These are phyloP conservation scores for Eurois occulta DNA, from an alignment of 2,888 invertebrate genomes.

Conservation along the genomic window DNA sequence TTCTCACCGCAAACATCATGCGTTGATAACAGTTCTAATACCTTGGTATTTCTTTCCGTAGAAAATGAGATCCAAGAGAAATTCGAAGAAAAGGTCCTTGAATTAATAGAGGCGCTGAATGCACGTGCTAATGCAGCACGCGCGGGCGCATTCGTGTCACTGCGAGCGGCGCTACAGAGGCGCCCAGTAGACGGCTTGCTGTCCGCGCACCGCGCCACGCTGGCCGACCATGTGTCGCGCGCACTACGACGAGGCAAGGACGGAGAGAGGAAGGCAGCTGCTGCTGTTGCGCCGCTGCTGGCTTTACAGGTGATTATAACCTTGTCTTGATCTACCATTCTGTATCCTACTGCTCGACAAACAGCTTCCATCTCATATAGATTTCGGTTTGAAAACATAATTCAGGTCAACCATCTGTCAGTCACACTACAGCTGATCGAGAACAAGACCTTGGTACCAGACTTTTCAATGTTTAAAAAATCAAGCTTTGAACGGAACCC, in stretches of 20 bases:
- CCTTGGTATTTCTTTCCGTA: slow-evolving; percentile 48
- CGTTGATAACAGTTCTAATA: background rate
- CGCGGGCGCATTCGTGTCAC: slow-evolving; percentile 92
- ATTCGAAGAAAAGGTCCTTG: slow-evolving; percentile 96
- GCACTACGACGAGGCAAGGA: slow-evolving; percentile 96
- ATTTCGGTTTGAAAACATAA: background rate
- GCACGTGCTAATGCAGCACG: slow-evolving; percentile 97
- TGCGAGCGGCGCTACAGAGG: slow-evolving; percentile 94
- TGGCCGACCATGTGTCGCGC: slow-evolving; percentile 95
- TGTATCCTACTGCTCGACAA: background rate
- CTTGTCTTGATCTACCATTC: background rate
- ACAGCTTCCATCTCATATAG: background rate
- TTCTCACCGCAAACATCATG: background rate
- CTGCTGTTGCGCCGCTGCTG: slow-evolving; percentile 94
- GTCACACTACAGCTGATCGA: background rate
- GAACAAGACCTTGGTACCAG: too few relatives aligned
- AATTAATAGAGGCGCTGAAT: slow-evolving; percentile 96
- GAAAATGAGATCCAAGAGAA: slow-evolving; percentile 91
- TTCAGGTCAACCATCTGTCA: background rate
- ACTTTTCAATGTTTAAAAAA: background rate
- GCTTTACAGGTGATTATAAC: slow-evolving; percentile 93
- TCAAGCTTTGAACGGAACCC: background rate
- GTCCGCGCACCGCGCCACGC: slow-evolving; percentile 93
- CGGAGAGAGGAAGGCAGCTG: slow-evolving; percentile 95
- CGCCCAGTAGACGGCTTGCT: slow-evolving; percentile 95